These are phyloP conservation scores for Callipepla californica DNA, from an alignment of 2,113 vertebrate genomes.

Conservation along the genomic window DNA sequence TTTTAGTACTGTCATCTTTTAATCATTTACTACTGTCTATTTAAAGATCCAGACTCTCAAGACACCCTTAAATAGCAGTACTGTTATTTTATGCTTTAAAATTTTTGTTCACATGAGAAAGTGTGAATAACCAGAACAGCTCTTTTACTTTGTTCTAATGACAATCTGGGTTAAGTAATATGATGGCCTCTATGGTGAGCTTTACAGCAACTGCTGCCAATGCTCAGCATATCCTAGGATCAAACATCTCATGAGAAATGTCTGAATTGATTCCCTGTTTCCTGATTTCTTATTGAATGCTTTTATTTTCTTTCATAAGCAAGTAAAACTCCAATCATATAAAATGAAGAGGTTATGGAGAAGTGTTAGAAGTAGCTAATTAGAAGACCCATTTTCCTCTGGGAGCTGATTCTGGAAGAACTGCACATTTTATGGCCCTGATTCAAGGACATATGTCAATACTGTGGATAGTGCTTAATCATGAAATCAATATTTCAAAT, in stretches of 20 bases:
- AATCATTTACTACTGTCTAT: neutral
- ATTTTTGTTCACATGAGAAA: neutral
- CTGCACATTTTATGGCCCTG: neutral
- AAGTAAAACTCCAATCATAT: neutral
- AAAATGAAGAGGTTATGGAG: constrained; percentile 18
- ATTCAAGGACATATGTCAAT: constrained; percentile 48
- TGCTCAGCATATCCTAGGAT: neutral
- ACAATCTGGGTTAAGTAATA: neutral
- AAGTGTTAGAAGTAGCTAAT: constrained; percentile 49
- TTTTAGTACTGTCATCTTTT: neutral
- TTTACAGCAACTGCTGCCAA: neutral
- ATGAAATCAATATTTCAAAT: constrained; percentile 52
- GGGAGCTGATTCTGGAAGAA: constrained; percentile 26
- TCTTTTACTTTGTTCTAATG: neutral
- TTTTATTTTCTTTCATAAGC: constrained; percentile 36
- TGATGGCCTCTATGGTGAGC: neutral
- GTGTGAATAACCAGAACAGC: neutral
- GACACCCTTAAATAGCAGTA: neutral
- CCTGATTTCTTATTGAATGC: neutral
- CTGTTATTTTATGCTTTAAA: neutral
- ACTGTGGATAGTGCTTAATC: constrained; percentile 49
- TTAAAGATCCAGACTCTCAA: neutral
- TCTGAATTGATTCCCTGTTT: neutral
- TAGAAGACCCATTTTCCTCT: constrained; percentile 13
- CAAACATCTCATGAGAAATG: neutral